Base-by-base conservation (phyloP, 1,140 invertebrate genomes). In the Zaprionus tsacasi region DNA sequence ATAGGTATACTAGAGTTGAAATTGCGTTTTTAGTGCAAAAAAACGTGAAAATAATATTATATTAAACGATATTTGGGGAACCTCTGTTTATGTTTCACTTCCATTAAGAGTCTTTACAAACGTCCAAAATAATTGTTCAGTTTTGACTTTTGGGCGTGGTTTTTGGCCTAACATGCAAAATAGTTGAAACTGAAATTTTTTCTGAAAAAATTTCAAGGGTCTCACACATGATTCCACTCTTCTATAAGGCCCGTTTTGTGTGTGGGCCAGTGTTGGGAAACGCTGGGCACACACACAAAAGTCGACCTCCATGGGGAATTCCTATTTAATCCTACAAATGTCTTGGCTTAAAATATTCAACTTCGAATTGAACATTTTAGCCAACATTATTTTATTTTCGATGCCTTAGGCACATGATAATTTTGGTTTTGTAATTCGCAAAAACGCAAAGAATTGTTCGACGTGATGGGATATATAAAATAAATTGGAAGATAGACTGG, bases 341-440 rank as follows among this genome's bases (percentile, higher is more conserved):
- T 76, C 67, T 77, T 63, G 55, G 40, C 66, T 30, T 83, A 89
- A 88, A 89, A 88, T 88, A 78, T 85, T 88, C 88, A 88, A 82
- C 58, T 30, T 10, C 7, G 17, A 2, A 38, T 82, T 91, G 74
- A 91, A 78, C 66, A 79, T 89, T 91, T 79, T 78, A 82, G 66
- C 54, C 74, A 67, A 85, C 81, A 85, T 59, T 33, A 52, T 33
- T 17, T 30, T 25, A 11, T 54, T 66, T 61, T 50, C n/a, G 33
- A 57, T 71, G 54, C 56, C 65, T 65, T 65, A 25, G 57, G 57
- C 57, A 73, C 58, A 63, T 63, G 66, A 74, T 77, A 73, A 67
- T 60, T 79, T 86, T 92, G 91, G 91, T 92, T 92, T 92, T 92
- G 91, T 87, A 92, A 92, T 92, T 92, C 91, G 89, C 91, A 92